These are phyloP conservation scores for Aethina tumida DNA, from an alignment of 1,140 invertebrate genomes.

Conservation along the genomic window DNA sequence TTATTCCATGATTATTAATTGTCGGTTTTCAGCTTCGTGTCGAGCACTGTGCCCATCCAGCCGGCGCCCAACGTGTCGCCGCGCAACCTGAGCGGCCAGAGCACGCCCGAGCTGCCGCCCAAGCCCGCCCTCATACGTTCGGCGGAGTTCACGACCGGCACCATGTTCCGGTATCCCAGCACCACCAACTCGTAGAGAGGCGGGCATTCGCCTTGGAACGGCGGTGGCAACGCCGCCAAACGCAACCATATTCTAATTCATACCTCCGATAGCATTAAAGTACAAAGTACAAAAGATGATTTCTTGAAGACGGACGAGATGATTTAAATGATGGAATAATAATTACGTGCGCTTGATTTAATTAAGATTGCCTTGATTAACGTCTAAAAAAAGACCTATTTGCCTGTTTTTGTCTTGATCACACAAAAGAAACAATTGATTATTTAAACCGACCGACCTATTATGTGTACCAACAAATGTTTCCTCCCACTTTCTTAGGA, in stretches of 20 bases:
- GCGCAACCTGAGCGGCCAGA: conserved; percentile 25
- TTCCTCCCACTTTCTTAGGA: too few species aligned
- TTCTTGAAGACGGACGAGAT: neutral
- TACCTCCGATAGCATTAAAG: too few species aligned
- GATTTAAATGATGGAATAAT: neutral
- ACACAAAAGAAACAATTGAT: conserved; percentile 11
- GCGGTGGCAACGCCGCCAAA: neutral
- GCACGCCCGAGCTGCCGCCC: conserved; percentile 30
- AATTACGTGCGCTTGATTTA: neutral
- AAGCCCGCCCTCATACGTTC: conserved; percentile 30
- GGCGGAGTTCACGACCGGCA: conserved; percentile 25
- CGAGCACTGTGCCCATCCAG: conserved; percentile 10
- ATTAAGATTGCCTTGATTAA: conserved; percentile 3
- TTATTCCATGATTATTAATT: conserved; percentile 2
- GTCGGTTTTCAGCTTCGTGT: conserved; percentile 9
- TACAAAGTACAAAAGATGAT: conserved; percentile 5
- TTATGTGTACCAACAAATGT: conserved; percentile 2
- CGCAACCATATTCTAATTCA: too few species aligned
- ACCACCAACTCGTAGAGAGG: conserved; percentile 27
- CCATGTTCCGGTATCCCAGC: conserved; percentile 34
- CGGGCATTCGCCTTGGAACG: neutral
- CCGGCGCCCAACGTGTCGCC: conserved; percentile 30
- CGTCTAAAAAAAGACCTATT: conserved; percentile 11
- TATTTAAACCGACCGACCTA: conserved; percentile 6
- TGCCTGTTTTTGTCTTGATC: conserved; percentile 10